Evolutionary conservation across 2,797 vertebrate species (phyloP), one percentile per base, ranked within the genome.

Genomic region (Sebastes jordani): DNA sequence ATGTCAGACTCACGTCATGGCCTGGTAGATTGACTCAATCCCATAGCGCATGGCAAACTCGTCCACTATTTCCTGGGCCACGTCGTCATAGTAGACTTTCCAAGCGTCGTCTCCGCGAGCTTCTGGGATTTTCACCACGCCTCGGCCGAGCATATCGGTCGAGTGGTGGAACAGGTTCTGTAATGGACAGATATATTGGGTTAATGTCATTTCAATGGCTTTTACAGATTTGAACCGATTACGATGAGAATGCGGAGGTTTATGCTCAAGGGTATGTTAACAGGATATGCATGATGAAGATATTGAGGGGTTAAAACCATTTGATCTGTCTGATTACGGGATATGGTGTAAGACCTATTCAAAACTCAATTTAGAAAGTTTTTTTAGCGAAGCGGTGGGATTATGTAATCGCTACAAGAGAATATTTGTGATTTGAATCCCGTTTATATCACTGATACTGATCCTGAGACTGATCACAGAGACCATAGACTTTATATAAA

Each of bases 11-110:
- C 95, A 99, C 99, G 98, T 99, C 99, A 99, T 99, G 85, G 98
- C 99, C 91, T 99, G 98, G 91, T 99, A 99, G 92, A 99, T 99
- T 2, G 97, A 99, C 76, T 99, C 99, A 10, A 99, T 98, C 82
- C 99, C 98, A 1, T 99, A 99, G 79, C 98, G 98, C 97, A 99
- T 99, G 29, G 98, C 97, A 87, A 99, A 99, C 91, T 99, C 99
- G 75, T 99, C 99, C 85, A 99, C 99, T 0, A 99, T 96, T 89
- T 99, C 99, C 89, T 99, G 97, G 8, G 97, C 96, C 59, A 98
- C 98, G 70, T 99, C 99, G 36, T 99, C 99, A 73, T 96, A 99
- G 94, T 99, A 99, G 82, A 99, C 97, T 86, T 99, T 99, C 99
- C 99, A 99, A 0, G 97, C 96, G 32, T 99, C 99, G 1, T 99